Conservation (phyloP, 2,888 invertebrate species). For the Rhodophaea formosa region DNA sequence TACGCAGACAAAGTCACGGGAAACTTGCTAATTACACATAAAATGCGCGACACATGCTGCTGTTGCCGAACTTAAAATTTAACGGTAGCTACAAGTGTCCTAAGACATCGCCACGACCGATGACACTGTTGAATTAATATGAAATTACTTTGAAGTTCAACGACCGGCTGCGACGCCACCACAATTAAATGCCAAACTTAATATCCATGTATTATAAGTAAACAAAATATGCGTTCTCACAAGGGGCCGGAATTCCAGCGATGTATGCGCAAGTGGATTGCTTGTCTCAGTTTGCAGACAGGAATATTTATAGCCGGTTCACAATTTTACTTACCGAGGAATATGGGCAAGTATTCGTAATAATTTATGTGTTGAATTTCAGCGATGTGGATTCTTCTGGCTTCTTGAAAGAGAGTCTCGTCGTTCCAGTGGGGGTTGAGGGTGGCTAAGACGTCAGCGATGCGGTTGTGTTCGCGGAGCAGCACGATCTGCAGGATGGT, state of each 20-base stretch:
- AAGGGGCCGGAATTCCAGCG: neutral
- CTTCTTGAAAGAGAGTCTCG: conserved; percentile 87
- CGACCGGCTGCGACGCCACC: no score
- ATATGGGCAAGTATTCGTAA: conserved; percentile 88
- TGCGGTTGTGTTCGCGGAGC: conserved; percentile 87
- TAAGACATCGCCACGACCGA: no score
- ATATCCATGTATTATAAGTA: no score
- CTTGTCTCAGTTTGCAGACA: neutral
- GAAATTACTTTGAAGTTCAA: no score
- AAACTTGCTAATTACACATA: no score
- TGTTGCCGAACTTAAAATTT: no score
- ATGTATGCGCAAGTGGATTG: neutral
- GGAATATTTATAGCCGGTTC: neutral
- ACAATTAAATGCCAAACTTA: no score
- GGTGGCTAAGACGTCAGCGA: conserved; percentile 80
- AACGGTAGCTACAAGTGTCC: no score
- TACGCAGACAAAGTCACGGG: no score
- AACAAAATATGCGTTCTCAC: no score
- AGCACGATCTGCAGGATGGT: conserved; percentile 85
- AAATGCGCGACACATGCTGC: no score
- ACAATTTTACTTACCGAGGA: conserved; percentile 80
- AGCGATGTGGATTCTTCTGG: conserved; percentile 85
- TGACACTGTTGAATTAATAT: no score
- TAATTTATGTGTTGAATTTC: conserved; percentile 87
- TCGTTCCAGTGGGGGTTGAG: conserved; percentile 90